phyloP scores from a whole-genome alignment of 2,888 invertebrate genomes.

The Metalampra italica region DNA sequence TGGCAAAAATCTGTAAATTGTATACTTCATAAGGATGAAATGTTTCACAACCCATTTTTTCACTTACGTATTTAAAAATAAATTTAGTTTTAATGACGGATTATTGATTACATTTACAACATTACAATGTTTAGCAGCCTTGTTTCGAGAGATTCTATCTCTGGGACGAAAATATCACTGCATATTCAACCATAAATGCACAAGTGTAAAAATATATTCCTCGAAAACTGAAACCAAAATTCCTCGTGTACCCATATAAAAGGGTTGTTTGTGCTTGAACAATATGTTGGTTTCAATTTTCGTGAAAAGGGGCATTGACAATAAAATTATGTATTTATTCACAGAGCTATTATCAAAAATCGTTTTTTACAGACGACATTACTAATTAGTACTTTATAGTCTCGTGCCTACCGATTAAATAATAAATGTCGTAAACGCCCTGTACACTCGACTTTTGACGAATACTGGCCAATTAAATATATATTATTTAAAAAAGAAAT shows the following conservation, averaged over 20 bases:
- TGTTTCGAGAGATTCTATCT: constrained; percentile 20
- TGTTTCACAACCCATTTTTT: not conserved
- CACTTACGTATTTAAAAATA: not conserved
- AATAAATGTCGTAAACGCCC: not conserved
- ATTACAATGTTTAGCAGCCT: not conserved
- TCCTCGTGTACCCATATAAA: not conserved
- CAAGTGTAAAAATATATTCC: constrained; percentile 1
- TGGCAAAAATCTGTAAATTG: not conserved
- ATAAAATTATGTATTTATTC: not conserved
- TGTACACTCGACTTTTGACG: constrained; percentile 28
- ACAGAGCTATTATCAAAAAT: not conserved
- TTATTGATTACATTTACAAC: not conserved
- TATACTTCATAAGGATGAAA: not conserved
- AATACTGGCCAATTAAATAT: constrained; percentile 51
- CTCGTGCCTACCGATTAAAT: not conserved
- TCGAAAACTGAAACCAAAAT: too few relatives aligned
- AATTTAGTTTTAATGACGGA: not conserved
- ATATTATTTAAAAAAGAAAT: not conserved
- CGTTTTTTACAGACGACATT: not conserved
- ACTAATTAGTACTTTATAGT: not conserved
- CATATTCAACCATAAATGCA: not conserved
- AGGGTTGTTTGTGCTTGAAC: too few relatives aligned
- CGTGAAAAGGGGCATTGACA: not conserved
- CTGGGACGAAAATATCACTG: constrained; percentile 25
- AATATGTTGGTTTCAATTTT: not conserved